Percentiles rank a stretch among this genome's conserved stretches.
Conservation (phyloP, 2,888 invertebrate species). For the Spilarctia lutea region DNA sequence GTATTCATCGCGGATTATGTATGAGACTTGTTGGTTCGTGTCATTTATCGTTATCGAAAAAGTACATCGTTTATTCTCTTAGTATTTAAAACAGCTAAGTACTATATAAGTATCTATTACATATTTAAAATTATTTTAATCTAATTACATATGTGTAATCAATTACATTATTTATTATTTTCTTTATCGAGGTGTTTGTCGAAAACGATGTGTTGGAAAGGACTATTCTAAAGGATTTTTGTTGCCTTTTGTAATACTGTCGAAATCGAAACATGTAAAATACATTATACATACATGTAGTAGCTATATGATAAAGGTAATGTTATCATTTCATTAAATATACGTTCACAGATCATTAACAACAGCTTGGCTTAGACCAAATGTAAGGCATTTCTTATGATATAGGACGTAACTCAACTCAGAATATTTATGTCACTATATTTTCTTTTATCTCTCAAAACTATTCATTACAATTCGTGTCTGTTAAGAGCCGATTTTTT, state of each 20-base stretch:
- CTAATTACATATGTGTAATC: background rate
- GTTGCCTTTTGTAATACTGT: background rate
- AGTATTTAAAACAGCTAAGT: background rate
- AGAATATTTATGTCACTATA: conserved; percentile 31
- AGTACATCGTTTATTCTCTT: conserved; percentile 33
- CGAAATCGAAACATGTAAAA: background rate
- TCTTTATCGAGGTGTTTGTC: background rate
- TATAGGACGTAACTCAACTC: conserved; percentile 43
- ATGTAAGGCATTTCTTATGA: conserved; percentile 28
- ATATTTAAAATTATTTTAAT: background rate
- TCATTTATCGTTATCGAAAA: conserved; percentile 43
- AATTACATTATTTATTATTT: too few species aligned
- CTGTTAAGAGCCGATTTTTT: background rate
- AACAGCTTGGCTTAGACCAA: background rate
- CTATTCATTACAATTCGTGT: background rate
- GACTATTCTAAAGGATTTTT: background rate
- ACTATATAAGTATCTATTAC: background rate
- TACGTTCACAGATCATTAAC: conserved; percentile 24
- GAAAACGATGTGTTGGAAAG: background rate
- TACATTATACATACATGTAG: background rate
- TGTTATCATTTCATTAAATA: background rate
- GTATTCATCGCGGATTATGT: conserved; percentile 58
- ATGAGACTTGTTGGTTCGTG: conserved; percentile 50
- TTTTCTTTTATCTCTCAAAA: conserved; percentile 18
- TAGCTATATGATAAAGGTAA: background rate